These are phyloP conservation scores for Thalassoma bifasciatum DNA, from an alignment of 2,113 vertebrate genomes.

Conservation along the genomic window DNA sequence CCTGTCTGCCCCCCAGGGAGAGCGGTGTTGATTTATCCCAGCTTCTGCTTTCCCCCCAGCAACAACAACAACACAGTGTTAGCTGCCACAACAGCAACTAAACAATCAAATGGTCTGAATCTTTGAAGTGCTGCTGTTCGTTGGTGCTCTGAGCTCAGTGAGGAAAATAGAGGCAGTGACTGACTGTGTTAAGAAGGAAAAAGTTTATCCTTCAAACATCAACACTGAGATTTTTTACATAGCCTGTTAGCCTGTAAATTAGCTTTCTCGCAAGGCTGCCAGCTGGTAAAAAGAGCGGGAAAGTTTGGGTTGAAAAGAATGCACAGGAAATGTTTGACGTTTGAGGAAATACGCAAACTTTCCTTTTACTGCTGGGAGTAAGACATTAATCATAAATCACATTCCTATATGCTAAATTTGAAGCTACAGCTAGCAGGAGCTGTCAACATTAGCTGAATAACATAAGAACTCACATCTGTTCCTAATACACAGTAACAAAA, in stretches of 20 bases:
- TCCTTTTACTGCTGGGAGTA: background rate
- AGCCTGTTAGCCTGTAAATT: background rate
- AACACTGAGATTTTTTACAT: background rate
- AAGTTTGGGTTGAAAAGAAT: background rate
- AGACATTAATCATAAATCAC: background rate
- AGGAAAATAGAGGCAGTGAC: background rate
- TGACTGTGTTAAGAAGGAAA: background rate
- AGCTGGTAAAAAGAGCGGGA: background rate
- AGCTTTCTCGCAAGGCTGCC: background rate
- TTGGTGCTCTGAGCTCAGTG: background rate
- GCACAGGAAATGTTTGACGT: background rate
- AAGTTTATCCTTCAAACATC: background rate
- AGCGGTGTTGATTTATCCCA: conserved; percentile 50
- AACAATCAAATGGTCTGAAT: conserved; percentile 41
- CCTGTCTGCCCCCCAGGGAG: conserved; percentile 1
- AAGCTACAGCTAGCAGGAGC: background rate
- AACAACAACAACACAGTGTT: conserved; percentile 31
- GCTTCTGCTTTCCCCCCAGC: conserved; percentile 16
- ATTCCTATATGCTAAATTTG: background rate
- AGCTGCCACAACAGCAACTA: conserved; percentile 8
- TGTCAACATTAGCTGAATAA: background rate
- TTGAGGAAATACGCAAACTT: background rate
- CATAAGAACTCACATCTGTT: too few species aligned
- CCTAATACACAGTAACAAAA: too few species aligned
- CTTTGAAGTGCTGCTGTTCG: conserved; percentile 19